Evolutionary conservation across 2,888 invertebrate genomes (phyloP).

Genomic region (Cheilosia grossa): DNA sequence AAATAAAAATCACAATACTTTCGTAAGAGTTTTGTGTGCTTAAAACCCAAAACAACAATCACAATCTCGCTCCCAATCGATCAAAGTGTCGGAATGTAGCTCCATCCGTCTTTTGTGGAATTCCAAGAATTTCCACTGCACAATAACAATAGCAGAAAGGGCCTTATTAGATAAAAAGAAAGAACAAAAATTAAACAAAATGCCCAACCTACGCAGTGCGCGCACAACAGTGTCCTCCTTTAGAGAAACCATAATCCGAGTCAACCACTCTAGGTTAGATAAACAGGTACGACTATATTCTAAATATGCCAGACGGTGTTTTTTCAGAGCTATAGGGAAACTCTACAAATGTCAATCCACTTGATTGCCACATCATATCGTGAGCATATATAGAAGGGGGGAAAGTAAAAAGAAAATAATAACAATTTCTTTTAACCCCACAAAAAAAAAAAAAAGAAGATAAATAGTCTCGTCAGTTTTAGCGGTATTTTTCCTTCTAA

Average conservation of each 20-base stretch:
- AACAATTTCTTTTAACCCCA: conserved; percentile 6
- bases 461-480: conserved; percentile 15
- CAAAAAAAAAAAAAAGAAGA: background rate
- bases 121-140: background rate
- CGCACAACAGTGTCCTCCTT: background rate
- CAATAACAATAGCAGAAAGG: background rate
- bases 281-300: conserved; percentile 34
- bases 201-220: background rate
- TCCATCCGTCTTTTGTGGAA: background rate
- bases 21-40: background rate
- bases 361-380: conserved; percentile 20
- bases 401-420: background rate
- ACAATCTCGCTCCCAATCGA: background rate
- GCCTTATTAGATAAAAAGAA: background rate
- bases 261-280: conserved; percentile 28
- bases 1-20: background rate
- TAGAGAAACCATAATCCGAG: conserved; percentile 3
- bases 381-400: background rate
- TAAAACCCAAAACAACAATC: background rate
- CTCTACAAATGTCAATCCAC: conserved; percentile 40
- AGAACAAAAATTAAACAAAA: background rate
- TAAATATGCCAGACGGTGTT: conserved; percentile 31
- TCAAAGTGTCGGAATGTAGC: background rate
- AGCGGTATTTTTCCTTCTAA: conserved; percentile 38
- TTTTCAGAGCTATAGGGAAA: conserved; percentile 19